Evolutionary conservation across 2,797 vertebrate genomes (phyloP), one percentile per base, ranked within the genome.

Genomic region (Propithecus deckenii): DNA sequence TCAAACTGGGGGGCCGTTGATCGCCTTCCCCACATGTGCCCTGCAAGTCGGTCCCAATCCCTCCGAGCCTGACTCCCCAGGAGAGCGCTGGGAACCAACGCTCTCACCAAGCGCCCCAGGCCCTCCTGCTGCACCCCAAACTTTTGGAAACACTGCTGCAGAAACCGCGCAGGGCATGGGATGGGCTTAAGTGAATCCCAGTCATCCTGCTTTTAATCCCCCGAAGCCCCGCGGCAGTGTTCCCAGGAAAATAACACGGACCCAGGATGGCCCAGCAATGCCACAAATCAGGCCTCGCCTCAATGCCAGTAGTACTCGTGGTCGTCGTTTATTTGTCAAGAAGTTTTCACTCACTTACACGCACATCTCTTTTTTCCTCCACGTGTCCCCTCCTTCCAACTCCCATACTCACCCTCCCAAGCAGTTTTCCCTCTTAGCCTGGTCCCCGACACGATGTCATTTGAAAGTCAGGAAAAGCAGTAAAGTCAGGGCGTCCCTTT

Each of bases 401-500:
- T 41, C 80, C 43, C 71, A 41, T 89, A 89, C 91, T 97, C 96
- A 87, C 96, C 91, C 96, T 88, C 96, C 96, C 94, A 78, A 3
- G 76, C 17, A 1, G 76, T 41, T 94, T 86, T 96, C 93, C 89
- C 93, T 94, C 93, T 83, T 65, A 88, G 96, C 78, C 86, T 12
- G 43, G 63, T 84, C 65, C 91, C 80, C 4, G 17, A 74, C 55
- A 48, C 35, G 28, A 67, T 85, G 96, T 97, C 96, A 97, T 95
- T 80, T 96, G 97, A 96, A 97, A 97, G 97, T 95, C 98, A 95
- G 94, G 96, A 92, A 96, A 72, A 97, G 91, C 88, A 43, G 96
- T 85, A 50, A 95, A 96, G 89, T 92, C 38, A 4, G 71, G 93
- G 79, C 93, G 69, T 83, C 95, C 32, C 92, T 97, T 97, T 97